Evolutionary conservation across 2,888 invertebrate genomes (phyloP).

Genomic region (Bombylius major): DNA sequence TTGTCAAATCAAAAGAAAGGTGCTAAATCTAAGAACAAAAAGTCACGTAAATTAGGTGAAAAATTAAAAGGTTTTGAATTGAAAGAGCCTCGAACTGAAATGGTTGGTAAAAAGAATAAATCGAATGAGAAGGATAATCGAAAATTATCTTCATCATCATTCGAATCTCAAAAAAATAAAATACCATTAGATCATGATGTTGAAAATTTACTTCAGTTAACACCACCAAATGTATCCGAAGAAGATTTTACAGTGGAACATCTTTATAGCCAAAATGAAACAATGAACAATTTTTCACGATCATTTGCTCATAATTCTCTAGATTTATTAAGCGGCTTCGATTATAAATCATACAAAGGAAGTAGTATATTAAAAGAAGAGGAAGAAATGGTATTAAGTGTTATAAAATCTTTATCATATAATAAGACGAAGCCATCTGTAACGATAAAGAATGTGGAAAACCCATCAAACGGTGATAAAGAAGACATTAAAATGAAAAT

Average conservation of each 20-base stretch:
- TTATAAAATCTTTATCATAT: slow-evolving; percentile 11
- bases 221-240: neutral
- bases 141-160: neutral
- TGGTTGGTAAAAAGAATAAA: slow-evolving; percentile 5
- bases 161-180: neutral
- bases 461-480: too few species aligned
- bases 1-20: neutral
- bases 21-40: neutral
- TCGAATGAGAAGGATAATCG: neutral
- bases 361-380: slow-evolving; percentile 13
- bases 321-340: slow-evolving; percentile 11
- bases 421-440: neutral
- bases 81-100: neutral
- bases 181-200: neutral
- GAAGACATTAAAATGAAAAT: too few species aligned
- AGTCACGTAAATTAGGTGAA: slow-evolving; percentile 1
- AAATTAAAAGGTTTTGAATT: slow-evolving; percentile 3
- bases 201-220: neutral
- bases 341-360: slow-evolving; percentile 9
- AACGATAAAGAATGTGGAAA: too few species aligned
- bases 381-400: slow-evolving; percentile 17
- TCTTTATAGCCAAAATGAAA: slow-evolving; percentile 1
- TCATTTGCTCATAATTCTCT: slow-evolving; percentile 6
- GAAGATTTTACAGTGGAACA: neutral
- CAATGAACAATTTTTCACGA: neutral